Percentiles rank a stretch among this genome's conserved stretches.
Evolutionary conservation across 2,888 invertebrate genomes (phyloP).

Genomic region (Coronaproctus castanopsis): DNA sequence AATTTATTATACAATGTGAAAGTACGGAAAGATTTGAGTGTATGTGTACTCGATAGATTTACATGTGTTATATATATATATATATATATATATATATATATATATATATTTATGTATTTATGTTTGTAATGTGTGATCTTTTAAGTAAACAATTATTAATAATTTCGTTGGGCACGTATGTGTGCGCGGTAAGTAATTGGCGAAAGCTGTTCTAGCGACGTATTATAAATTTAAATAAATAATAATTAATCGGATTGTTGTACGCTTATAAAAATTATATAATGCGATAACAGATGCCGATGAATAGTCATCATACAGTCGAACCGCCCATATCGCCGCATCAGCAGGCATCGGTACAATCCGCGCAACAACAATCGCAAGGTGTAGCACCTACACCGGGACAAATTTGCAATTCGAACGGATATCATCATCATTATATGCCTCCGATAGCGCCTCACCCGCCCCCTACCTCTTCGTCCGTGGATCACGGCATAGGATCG

Average conservation of each 20-base stretch:
- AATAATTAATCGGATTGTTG: too few species aligned
- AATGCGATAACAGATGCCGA: neutral
- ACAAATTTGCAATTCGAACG: conserved; percentile 12
- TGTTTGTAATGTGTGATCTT: too few species aligned
- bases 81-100: neutral
- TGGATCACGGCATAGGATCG: neutral
- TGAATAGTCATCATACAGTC: neutral
- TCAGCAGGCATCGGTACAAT: too few species aligned
- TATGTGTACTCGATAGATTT: neutral
- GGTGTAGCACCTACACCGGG: neutral
- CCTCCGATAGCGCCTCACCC: conserved; percentile 1
- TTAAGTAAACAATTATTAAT: too few species aligned
- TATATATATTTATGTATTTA: neutral
- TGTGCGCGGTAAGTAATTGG: too few species aligned
- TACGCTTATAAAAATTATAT: too few species aligned
- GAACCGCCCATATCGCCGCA: neutral
- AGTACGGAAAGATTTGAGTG: neutral
- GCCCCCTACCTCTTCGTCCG: neutral
- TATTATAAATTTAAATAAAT: too few species aligned
- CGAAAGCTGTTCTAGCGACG: too few species aligned
- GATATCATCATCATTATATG: conserved; percentile 11
- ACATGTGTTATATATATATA: neutral
- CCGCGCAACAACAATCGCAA: neutral
- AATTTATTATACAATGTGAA: neutral
- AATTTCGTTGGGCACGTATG: too few species aligned